phyloP scores from a whole-genome alignment of 2,888 invertebrate species.

The Gymnocheta viridis region DNA sequence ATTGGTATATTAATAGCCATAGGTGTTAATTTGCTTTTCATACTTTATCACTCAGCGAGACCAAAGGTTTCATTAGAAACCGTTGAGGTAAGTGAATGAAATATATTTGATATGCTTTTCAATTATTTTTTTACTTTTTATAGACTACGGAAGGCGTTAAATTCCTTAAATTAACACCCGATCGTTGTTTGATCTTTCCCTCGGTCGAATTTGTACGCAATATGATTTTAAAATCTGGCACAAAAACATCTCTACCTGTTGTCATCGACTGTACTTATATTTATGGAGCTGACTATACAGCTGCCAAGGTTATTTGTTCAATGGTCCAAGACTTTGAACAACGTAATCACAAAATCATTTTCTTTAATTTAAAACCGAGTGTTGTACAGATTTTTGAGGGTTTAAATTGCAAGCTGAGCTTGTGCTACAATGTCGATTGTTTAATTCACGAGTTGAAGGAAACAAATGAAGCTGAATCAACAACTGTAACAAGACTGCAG shows the following conservation, averaged over 20 bases:
- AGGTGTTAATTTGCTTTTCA: slow-evolving; percentile 90
- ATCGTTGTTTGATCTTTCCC: slow-evolving; percentile 95
- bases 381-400: slow-evolving; percentile 92
- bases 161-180: slow-evolving; percentile 92
- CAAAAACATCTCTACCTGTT: slow-evolving; percentile 86
- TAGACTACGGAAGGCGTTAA: slow-evolving; percentile 86
- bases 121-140: not conserved
- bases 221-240: slow-evolving; percentile 90
- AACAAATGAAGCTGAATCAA: not conserved
- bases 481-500: not conserved
- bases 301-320: slow-evolving; percentile 90
- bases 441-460: slow-evolving; percentile 67
- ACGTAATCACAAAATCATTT: slow-evolving; percentile 89
- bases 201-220: slow-evolving; percentile 94
- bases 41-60: slow-evolving; percentile 92
- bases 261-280: slow-evolving; percentile 94
- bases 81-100: slow-evolving; percentile 84
- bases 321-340: slow-evolving; percentile 88
- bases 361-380: slow-evolving; percentile 92
- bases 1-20: slow-evolving; percentile 93
- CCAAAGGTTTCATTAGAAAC: slow-evolving; percentile 93
- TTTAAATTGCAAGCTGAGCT: slow-evolving; percentile 74
- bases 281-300: slow-evolving; percentile 93
- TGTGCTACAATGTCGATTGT: slow-evolving; percentile 78
- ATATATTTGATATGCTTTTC: not conserved